Percentiles rank a stretch among this genome's conserved stretches.
phyloP scores from a whole-genome alignment of 2,113 vertebrate species.

The Halcyon malimbica region DNA sequence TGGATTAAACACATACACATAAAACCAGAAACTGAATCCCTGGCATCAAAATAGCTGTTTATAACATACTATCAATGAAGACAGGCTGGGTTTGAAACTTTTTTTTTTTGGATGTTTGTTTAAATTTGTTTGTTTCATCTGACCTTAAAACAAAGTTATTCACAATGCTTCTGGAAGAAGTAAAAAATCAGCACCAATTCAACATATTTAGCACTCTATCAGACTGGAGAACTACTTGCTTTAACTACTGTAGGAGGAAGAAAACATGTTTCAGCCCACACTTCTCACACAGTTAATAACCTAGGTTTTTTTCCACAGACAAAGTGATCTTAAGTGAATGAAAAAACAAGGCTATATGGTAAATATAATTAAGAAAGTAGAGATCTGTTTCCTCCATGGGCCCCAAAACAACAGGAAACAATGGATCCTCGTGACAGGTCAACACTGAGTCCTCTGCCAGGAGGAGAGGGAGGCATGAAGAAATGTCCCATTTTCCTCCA shows the following conservation, averaged over 20 bases:
- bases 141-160: background rate
- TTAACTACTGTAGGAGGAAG: background rate
- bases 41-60: background rate
- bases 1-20: background rate
- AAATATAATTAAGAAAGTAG: background rate
- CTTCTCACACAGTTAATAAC: background rate
- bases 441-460: background rate
- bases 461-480: background rate
- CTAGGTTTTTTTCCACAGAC: background rate
- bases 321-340: background rate
- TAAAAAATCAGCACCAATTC: background rate
- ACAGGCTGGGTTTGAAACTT: background rate
- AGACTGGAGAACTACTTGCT: background rate
- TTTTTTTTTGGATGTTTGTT: background rate
- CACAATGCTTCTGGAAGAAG: background rate
- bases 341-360: background rate
- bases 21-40: background rate
- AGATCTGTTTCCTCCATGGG: background rate
- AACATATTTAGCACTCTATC: background rate
- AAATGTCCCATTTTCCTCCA: background rate
- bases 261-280: slow-evolving; percentile 5
- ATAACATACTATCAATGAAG: background rate
- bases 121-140: slow-evolving; percentile 9
- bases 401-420: background rate
- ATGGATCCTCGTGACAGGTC: background rate